Percentiles rank a stretch among this genome's conserved stretches.
phyloP scores from a whole-genome alignment of 1,140 invertebrate genomes.

The Popillia japonica region DNA sequence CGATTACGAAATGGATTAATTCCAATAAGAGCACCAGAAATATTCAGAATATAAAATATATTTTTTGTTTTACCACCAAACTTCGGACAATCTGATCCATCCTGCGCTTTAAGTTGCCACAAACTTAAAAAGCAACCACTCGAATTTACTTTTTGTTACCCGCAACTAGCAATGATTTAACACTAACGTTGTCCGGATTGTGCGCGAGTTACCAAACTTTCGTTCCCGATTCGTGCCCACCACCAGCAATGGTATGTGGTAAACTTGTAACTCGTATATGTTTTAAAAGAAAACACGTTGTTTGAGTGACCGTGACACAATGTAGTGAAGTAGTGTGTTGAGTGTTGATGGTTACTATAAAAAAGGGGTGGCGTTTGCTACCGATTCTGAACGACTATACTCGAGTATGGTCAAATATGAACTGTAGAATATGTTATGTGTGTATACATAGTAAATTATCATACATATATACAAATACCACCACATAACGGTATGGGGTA shows the following conservation, averaged over 20 bases:
- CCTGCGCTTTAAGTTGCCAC: too few species aligned
- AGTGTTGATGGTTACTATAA: slow-evolving; percentile 4
- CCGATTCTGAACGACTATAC: not conserved
- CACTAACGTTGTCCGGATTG: too few species aligned
- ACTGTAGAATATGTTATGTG: not conserved
- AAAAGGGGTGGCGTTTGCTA: slow-evolving; percentile 3
- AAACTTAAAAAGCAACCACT: too few species aligned
- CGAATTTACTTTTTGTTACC: not conserved
- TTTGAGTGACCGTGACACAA: slow-evolving; percentile 17
- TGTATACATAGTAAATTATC: not conserved
- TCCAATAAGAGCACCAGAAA: slow-evolving; percentile 3
- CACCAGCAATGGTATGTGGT: not conserved
- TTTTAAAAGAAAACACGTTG: not conserved
- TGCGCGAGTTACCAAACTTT: not conserved
- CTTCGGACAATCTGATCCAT: not conserved
- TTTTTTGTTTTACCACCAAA: not conserved
- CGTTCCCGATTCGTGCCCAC: not conserved
- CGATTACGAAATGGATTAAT: too few species aligned
- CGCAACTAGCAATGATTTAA: not conserved
- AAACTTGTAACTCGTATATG: too few species aligned
- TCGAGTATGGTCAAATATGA: not conserved
- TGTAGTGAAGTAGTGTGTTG: not conserved
- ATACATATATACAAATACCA: not conserved
- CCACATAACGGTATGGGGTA: not conserved
- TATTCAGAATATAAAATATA: not conserved